phyloP scores from a whole-genome alignment of 2,113 vertebrate species.

The Tragelaphus buxtoni region DNA sequence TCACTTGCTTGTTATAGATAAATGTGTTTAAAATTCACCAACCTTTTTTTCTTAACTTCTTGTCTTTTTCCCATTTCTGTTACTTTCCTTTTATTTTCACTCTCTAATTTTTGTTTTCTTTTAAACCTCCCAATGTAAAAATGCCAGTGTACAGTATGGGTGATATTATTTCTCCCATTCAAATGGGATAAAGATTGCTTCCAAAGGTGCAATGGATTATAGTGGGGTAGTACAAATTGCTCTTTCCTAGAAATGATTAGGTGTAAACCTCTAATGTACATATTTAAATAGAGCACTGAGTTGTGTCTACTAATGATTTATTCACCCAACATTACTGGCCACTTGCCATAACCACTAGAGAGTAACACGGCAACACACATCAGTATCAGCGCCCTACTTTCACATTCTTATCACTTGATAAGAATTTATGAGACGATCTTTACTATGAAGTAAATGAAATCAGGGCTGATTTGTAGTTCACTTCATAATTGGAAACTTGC shows the following conservation, averaged over 20 bases:
- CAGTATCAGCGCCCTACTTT: background rate
- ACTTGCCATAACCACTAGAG: background rate
- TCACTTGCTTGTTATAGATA: background rate
- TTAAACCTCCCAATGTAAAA: background rate
- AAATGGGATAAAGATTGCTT: slow-evolving; percentile 23
- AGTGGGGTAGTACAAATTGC: background rate
- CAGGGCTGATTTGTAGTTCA: background rate
- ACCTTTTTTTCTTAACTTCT: background rate
- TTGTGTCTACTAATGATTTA: background rate
- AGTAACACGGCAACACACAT: background rate
- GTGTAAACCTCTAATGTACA: background rate
- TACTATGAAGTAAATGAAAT: slow-evolving; percentile 5
- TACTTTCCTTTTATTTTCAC: background rate
- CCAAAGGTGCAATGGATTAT: background rate
- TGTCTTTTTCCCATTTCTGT: background rate
- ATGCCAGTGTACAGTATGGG: background rate
- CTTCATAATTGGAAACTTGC: background rate
- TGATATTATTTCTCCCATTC: background rate
- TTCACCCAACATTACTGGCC: background rate
- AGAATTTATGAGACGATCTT: background rate
- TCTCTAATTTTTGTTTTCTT: background rate
- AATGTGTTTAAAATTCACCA: background rate
- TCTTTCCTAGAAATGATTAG: background rate
- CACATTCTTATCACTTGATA: background rate
- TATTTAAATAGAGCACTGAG: background rate